Percentiles rank a stretch among this genome's conserved stretches.
Evolutionary conservation across 2,888 invertebrate species (phyloP).

Genomic region (Invenusta paracnida): DNA sequence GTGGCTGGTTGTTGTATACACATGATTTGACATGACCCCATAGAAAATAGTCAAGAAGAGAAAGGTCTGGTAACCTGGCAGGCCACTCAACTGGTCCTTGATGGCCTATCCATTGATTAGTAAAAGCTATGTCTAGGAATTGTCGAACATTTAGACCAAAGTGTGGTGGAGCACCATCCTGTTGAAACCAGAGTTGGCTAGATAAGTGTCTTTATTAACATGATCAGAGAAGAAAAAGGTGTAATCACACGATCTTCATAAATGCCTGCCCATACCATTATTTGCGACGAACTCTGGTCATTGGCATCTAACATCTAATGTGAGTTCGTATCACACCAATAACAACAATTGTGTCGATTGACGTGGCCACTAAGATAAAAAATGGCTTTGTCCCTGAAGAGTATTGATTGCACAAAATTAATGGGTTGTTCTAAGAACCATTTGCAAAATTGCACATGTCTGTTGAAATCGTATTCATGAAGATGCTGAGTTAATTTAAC

Average conservation of each 20-base stretch:
- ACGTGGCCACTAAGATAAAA: conserved; percentile 39
- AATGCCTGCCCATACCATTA: conserved; percentile 35
- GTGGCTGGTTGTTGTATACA: conserved; percentile 11
- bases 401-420: conserved; percentile 3
- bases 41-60: conserved; percentile 14
- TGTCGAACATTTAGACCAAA: conserved; percentile 32
- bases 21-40: conserved; percentile 31
- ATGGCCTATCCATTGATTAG: conserved; percentile 19
- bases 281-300: conserved; percentile 23
- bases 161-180: conserved; percentile 31
- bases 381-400: conserved; percentile 41
- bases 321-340: conserved; percentile 33
- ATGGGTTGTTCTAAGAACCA: conserved; percentile 23
- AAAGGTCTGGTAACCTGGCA: conserved; percentile 18
- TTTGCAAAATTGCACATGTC: conserved; percentile 28
- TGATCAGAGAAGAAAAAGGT: conserved; percentile 33
- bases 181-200: conserved; percentile 17
- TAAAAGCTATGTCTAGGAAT: conserved; percentile 1
- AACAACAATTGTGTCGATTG: conserved; percentile 39
- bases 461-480: conserved; percentile 24
- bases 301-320: conserved; percentile 32
- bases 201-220: conserved; percentile 30
- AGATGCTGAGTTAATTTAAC: conserved; percentile 7
- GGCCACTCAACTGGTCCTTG: conserved; percentile 22
- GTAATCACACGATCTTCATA: conserved; percentile 35